A percentile compares a stretch with the other conserved stretches of the same genome.
phyloP scores from a whole-genome alignment of 2,113 vertebrate genomes.

The Chaenocephalus aceratus region DNA sequence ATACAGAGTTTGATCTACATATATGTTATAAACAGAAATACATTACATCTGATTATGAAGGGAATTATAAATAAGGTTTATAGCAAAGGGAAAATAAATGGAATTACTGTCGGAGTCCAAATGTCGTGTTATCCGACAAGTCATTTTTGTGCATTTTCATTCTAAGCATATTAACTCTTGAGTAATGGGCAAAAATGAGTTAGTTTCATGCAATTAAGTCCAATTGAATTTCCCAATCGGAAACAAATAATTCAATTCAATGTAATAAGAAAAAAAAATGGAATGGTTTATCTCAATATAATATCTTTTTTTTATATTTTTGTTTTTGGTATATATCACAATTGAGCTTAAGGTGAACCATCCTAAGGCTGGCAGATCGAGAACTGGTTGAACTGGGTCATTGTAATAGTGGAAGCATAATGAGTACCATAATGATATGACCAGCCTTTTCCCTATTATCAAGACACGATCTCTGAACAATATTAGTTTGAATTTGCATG shows the following conservation, averaged over 20 bases:
- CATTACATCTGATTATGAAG: neutral
- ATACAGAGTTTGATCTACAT: neutral
- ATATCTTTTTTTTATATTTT: neutral
- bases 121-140: too few species aligned
- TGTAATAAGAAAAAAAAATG: too few species aligned
- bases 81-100: too few species aligned
- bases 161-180: too few species aligned
- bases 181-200: too few species aligned
- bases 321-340: neutral
- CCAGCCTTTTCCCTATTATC: slow-evolving; percentile 16
- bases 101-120: too few species aligned
- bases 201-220: too few species aligned
- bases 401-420: slow-evolving; percentile 18
- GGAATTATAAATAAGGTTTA: neutral
- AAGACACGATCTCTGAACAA: slow-evolving; percentile 58
- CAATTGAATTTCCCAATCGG: too few species aligned
- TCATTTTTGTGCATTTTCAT: too few species aligned
- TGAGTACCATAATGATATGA: slow-evolving; percentile 35
- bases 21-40: neutral
- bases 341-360: neutral
- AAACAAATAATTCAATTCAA: too few species aligned
- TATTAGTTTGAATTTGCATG: slow-evolving; percentile 68
- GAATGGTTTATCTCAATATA: too few species aligned
- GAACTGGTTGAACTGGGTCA: slow-evolving; percentile 18
- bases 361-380: neutral